Evolutionary conservation across 2,888 invertebrate genomes (phyloP), one percentile per base, ranked within the genome.

Genomic region (Pocota personata): DNA sequence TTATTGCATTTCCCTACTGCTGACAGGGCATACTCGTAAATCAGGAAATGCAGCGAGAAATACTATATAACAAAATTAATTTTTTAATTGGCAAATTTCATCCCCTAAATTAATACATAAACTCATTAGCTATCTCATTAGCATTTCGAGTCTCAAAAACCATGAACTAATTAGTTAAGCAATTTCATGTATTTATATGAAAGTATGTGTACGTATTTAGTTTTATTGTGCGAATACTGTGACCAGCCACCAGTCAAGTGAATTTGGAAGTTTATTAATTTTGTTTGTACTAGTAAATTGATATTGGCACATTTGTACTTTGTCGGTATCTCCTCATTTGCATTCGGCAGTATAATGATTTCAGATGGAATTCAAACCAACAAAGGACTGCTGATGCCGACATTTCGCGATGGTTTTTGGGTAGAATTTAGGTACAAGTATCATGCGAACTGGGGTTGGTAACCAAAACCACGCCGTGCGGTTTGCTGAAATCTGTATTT

Each of bases 181-280:
- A 27, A 60, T 21, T 50, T 60, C 12, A 30, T 60, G 21, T 73
- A 72, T 72, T 7, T 46, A 46, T 46, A 8, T 10, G 1, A 16
- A 7, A 7, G 4, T 24, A n/a, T 24, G 24, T 24, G 24, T 24
- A 2, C 24, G n/a, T n/a, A n/a, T n/a, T n/a, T n/a, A 40, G 16
- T 58, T 27, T 10, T 40, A 12, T 50, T 21, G 16, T 58, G 10
- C 10, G 6, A 30, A 7, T 6, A 32, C 30, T 57, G 19, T 35
- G 57, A 7, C 19, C 35, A 14, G 40, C 40, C 40, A 14, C 24
- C n/a, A 14, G 46, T 46, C 46, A 71, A 71, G 46, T 32, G 43
- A 57, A 46, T 58, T 58, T 57, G 46, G 24, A 58, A 48, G 30
- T 58, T 60, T 60, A 60, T 43, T 40, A 43, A 27, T 43, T 40